A percentile compares a stretch with the other conserved stretches of the same genome.
Evolutionary conservation across 2,113 vertebrate species (phyloP).

Genomic region (Phrynocephalus versicolor): DNA sequence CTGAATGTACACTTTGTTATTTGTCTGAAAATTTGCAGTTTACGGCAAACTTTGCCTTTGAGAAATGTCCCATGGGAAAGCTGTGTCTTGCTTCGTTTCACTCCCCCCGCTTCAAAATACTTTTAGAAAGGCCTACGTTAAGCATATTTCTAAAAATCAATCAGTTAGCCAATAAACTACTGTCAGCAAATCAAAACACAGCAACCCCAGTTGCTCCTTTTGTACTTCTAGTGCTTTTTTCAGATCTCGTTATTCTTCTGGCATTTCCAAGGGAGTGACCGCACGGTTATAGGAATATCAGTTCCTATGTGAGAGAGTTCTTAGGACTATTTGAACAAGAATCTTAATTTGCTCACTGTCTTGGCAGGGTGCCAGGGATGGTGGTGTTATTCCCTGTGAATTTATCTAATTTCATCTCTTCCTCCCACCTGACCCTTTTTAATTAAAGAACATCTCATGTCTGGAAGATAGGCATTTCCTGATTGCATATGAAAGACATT

Average conservation of each 20-base stretch:
- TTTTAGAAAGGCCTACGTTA: neutral
- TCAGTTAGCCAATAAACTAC: too few species aligned
- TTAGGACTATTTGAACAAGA: neutral
- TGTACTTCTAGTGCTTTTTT: neutral
- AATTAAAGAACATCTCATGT: slow-evolving; percentile 1
- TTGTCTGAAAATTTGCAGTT: too few species aligned
- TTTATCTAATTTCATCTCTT: neutral
- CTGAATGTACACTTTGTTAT: too few species aligned
- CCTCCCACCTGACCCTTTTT: neutral
- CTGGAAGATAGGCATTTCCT: neutral
- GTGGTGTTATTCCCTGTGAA: neutral
- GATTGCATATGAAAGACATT: slow-evolving; percentile 2
- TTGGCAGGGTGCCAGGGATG: neutral
- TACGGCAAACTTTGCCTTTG: too few species aligned
- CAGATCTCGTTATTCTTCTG: neutral
- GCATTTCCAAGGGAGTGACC: neutral
- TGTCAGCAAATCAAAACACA: neutral
- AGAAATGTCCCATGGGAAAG: too few species aligned
- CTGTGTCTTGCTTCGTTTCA: neutral
- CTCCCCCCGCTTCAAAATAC: neutral
- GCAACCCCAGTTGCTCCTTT: neutral
- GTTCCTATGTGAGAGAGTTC: neutral
- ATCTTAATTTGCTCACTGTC: neutral
- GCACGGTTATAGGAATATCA: neutral
- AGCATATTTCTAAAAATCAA: neutral